Evolutionary conservation across 2,797 vertebrate species (phyloP), one percentile per base, ranked within the genome.

Genomic region (Melopsittacus undulatus): DNA sequence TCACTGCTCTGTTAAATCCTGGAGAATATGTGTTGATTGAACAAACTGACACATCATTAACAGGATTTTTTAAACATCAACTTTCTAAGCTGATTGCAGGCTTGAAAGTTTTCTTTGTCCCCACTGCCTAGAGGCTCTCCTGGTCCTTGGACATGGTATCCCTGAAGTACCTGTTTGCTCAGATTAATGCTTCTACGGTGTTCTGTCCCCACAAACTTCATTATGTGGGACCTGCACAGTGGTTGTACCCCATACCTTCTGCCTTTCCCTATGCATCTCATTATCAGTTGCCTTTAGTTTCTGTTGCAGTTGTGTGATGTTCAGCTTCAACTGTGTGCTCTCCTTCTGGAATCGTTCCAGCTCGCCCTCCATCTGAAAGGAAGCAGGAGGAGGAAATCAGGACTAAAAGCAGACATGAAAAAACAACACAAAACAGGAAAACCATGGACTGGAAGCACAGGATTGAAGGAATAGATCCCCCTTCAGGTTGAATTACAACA

Each of bases 301-400:
- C 89, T 98, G 98, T 67, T 97, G 98, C 94, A 99, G 92, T 16
- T 99, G 98, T 1, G 97, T 93, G 51, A 98, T 97, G 24, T 91
- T 98, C 92, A 99, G 96, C 92, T 99, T 98, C 97, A 99, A 94
- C 48, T 98, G 98, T 20, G 97, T 97, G 94, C 98, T 98, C 93
- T 97, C 98, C 91, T 98, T 98, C 80, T 98, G 97, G 69, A 98
- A 98, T 46, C 93, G 96, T 38, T 98, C 97, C 97, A 99, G 97
- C 78, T 99, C 98, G 7, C 93, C 95, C 95, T 99, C 98, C 98
- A 99, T 98, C 99, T 99, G 92, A 66, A 77, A 83, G 94, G 83
- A 94, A 92, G n/a, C 92, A 66, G 76, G 67, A 83, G 59, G 61
- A 85, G 32, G 69, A 94, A 90, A 89, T 89, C 61, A 72, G 64